A percentile compares a stretch with the other conserved stretches of the same genome.
Evolutionary conservation across 2,113 vertebrate genomes (phyloP).

Genomic region (Copsychus sechellarum): DNA sequence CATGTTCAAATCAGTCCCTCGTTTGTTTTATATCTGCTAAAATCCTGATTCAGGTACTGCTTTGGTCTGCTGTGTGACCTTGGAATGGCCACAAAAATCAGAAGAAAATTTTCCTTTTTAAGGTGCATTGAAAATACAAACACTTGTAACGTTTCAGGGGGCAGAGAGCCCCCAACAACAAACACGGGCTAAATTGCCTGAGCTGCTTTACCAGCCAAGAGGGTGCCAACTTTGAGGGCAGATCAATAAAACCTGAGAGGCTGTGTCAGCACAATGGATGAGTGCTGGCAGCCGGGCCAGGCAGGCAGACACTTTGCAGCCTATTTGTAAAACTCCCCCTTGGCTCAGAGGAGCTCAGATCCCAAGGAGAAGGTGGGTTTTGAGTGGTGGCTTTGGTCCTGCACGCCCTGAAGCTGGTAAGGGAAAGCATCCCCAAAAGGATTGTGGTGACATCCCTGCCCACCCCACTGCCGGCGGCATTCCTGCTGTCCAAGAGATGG

Average conservation of each 20-base stretch:
- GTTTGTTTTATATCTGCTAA: not conserved
- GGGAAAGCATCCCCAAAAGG: too few relatives aligned
- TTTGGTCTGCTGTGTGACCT: not conserved
- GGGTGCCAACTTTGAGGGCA: not conserved
- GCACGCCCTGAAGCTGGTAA: fast-evolving
- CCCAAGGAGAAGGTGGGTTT: fast-evolving
- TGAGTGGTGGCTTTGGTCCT: fast-evolving
- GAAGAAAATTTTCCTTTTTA: fast-evolving
- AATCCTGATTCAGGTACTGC: not conserved
- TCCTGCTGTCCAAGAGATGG: not conserved
- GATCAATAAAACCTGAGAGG: not conserved
- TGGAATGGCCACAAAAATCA: not conserved
- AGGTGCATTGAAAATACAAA: not conserved
- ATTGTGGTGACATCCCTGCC: not conserved
- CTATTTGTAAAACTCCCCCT: not conserved
- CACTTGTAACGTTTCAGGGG: not conserved
- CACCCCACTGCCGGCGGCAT: fast-evolving
- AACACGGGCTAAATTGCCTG: not conserved
- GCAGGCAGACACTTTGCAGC: not conserved
- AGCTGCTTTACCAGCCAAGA: not conserved
- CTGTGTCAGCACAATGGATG: fast-evolving
- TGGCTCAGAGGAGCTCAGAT: not conserved
- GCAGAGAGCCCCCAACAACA: not conserved
- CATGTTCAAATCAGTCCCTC: not conserved
- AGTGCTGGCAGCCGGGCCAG: too few relatives aligned